Evolutionary conservation across 2,113 vertebrate genomes (phyloP).

Genomic region (human): DNA sequence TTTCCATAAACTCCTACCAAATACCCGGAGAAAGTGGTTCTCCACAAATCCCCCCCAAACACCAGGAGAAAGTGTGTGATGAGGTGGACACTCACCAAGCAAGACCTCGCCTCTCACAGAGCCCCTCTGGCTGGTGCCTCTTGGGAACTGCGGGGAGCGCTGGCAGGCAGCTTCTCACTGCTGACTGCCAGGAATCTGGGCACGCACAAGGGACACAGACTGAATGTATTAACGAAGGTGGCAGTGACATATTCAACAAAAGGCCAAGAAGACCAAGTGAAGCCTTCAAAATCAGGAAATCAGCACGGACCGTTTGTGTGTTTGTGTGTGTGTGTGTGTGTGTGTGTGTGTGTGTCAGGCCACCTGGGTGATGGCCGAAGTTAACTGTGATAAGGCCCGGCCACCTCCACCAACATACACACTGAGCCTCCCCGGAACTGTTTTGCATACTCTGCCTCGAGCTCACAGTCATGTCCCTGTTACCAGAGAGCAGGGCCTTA

Average conservation of each 20-base stretch:
- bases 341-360: fast-evolving
- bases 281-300: background rate
- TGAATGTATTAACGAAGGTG: background rate
- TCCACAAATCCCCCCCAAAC: background rate
- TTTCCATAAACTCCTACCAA: background rate
- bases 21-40: background rate
- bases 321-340: background rate
- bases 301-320: too few species aligned
- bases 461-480: background rate
- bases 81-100: background rate
- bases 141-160: background rate
- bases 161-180: background rate
- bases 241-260: background rate
- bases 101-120: fast-evolving
- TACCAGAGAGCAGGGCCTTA: background rate
- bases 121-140: fast-evolving
- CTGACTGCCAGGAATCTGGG: background rate
- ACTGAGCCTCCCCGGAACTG: fast-evolving
- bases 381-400: fast-evolving
- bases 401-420: too few species aligned
- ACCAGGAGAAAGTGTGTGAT: background rate
- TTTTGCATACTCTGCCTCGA: too few species aligned
- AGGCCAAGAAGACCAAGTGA: background rate
- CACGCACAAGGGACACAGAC: background rate
- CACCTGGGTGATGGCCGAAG: too few species aligned